phyloP scores from a whole-genome alignment of 2,113 vertebrate genomes.

The Fulica atra region DNA sequence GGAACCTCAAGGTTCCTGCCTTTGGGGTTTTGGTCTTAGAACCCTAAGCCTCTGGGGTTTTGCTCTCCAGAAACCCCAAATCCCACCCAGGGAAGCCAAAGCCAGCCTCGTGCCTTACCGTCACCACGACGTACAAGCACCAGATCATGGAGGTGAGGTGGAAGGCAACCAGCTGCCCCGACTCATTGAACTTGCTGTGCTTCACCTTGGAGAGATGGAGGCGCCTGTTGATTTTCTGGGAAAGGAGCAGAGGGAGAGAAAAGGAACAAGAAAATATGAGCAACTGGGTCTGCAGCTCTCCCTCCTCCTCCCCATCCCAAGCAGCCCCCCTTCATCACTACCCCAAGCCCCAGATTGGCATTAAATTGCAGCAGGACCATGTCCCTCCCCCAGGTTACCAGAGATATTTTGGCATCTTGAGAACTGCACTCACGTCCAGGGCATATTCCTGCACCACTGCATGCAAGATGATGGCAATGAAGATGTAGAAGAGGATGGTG shows the following conservation, averaged over 20 bases:
- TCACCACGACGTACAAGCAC: conserved; percentile 89
- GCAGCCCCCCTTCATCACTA: not conserved
- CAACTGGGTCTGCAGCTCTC: not conserved
- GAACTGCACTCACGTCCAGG: conserved; percentile 86
- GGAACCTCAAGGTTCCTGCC: too few species aligned
- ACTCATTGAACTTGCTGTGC: conserved; percentile 97
- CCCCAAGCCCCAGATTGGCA: not conserved
- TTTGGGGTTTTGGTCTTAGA: too few species aligned
- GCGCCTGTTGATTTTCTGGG: conserved; percentile 94
- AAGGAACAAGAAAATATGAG: not conserved
- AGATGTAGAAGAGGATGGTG: conserved; percentile 94
- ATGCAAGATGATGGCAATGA: conserved; percentile 93
- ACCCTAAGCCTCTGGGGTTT: not conserved
- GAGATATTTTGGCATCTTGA: not conserved
- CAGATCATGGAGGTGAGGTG: conserved; percentile 91
- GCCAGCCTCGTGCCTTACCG: conserved; percentile 73
- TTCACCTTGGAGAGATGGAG: conserved; percentile 98
- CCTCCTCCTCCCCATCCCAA: not conserved
- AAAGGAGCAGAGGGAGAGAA: not conserved
- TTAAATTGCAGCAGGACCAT: not conserved
- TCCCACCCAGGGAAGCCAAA: not conserved
- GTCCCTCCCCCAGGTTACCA: fast-evolving
- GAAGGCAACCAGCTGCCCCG: conserved; percentile 94
- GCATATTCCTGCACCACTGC: conserved; percentile 95
- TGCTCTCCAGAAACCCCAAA: not conserved